Base-by-base conservation (phyloP, 2,888 invertebrate genomes). In the Epistrophella euchroma region DNA sequence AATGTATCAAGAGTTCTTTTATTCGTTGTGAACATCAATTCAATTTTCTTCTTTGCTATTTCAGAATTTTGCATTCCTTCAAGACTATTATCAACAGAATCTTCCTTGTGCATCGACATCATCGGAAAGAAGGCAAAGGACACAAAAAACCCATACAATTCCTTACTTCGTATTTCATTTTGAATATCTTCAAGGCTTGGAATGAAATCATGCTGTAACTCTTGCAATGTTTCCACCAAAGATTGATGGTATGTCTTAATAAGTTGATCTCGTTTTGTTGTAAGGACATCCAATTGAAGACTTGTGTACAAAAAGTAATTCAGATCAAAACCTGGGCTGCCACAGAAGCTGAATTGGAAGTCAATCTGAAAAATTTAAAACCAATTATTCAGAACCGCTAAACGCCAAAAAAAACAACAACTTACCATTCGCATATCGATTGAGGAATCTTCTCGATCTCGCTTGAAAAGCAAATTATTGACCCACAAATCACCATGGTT, bases 401-500 rank as follows among this genome's bases (percentile, higher is more conserved):
- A 25, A 1, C 5, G 1, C 28, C 25, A 25, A 25, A 25, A 1
- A 2, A 5, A 5, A 22, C n/a, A 11, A 2, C 3, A 25, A 91
- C 92, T 90, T 89, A 93, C 93, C 88, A 93, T 91, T 88, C 90
- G 90, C 55, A 93, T 90, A 77, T 93, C 93, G 50, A 89, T 88
- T 7, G 93, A 89, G 37, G 90, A 88, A 58, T 40, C 40, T 15
- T 45, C 17, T 13, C 72, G 37, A 22, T 89, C 90, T 90, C 88
- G 78, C 52, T 91, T 91, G 83, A 94, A 94, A 88, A 94, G 91
- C 88, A 94, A 92, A 88, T 94, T 94, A 84, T 94, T 94, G 0
- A 93, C 90, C 94, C 94, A 94, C 6, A 94, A 89, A 89, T 94
- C 94, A 3, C 94, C 94, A 79, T 94, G 94, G 88, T 93, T 93